A percentile compares a stretch with the other conserved stretches of the same genome.
Conservation (phyloP, 2,888 invertebrate species). For the Spodoptera picta region DNA sequence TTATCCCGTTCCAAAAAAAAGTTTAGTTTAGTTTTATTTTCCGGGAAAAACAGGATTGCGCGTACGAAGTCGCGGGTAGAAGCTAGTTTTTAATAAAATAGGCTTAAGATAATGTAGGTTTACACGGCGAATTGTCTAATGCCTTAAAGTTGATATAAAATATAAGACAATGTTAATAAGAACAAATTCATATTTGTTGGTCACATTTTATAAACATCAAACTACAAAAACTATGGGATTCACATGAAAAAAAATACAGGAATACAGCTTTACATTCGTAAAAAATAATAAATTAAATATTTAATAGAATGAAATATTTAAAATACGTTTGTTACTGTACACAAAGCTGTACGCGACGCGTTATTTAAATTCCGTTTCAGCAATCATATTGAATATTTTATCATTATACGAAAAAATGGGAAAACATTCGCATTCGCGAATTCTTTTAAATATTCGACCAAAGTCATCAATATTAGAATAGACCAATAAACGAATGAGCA, state of each 20-base stretch:
- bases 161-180: too few species aligned
- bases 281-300: slow-evolving; percentile 4
- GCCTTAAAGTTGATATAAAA: too few species aligned
- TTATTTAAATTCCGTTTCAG: slow-evolving; percentile 33
- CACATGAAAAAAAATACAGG: not conserved
- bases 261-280: not conserved
- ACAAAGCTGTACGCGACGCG: slow-evolving; percentile 19
- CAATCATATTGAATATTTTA: slow-evolving; percentile 33
- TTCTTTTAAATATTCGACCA: slow-evolving; percentile 29
- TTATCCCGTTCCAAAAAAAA: too few species aligned
- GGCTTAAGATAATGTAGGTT: too few species aligned
- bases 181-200: too few species aligned
- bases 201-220: too few species aligned
- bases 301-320: slow-evolving; percentile 17
- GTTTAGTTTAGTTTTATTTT: too few species aligned
- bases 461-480: slow-evolving; percentile 47
- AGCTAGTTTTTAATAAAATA: too few species aligned
- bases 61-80: too few species aligned
- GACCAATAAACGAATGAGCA: slow-evolving; percentile 48
- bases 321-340: slow-evolving; percentile 17
- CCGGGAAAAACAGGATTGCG: too few species aligned
- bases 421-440: slow-evolving; percentile 15
- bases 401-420: slow-evolving; percentile 25
- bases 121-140: too few species aligned
- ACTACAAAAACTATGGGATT: not conserved